Evolutionary conservation across 2,797 vertebrate genomes (phyloP).

Genomic region (Thripadectes ignobilis): DNA sequence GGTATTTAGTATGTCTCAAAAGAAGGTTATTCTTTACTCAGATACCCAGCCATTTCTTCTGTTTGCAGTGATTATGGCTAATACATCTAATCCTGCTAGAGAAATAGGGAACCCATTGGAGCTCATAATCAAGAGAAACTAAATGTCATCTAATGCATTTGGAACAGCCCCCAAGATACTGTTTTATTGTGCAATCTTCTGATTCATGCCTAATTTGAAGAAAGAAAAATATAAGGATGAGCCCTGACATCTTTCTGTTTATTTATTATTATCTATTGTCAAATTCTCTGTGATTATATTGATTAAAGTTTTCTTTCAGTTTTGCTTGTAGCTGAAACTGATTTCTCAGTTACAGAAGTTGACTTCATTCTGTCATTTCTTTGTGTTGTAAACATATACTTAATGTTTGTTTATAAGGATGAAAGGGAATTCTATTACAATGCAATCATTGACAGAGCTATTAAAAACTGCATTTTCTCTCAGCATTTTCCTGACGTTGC

Average conservation of each 20-base stretch:
- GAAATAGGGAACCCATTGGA: background rate
- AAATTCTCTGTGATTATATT: conserved; percentile 11
- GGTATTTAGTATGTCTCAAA: background rate
- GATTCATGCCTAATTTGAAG: background rate
- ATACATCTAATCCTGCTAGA: background rate
- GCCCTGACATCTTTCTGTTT: background rate
- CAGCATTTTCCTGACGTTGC: background rate
- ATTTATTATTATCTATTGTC: background rate
- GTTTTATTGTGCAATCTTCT: background rate
- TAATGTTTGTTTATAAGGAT: conserved; percentile 22
- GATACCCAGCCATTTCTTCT: background rate
- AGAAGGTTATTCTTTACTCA: background rate
- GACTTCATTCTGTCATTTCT: conserved; percentile 40
- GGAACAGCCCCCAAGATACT: background rate
- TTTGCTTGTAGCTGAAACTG: background rate
- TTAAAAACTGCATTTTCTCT: background rate
- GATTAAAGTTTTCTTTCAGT: conserved; percentile 5
- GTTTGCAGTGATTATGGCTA: background rate
- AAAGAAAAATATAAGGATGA: background rate
- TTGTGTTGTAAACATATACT: background rate
- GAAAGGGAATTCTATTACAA: conserved; percentile 37
- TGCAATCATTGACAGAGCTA: background rate
- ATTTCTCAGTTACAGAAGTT: background rate
- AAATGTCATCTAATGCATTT: background rate
- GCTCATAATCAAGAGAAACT: background rate